Base-by-base conservation (phyloP, 2,888 invertebrate species). In the Protodeltote pygarga region DNA sequence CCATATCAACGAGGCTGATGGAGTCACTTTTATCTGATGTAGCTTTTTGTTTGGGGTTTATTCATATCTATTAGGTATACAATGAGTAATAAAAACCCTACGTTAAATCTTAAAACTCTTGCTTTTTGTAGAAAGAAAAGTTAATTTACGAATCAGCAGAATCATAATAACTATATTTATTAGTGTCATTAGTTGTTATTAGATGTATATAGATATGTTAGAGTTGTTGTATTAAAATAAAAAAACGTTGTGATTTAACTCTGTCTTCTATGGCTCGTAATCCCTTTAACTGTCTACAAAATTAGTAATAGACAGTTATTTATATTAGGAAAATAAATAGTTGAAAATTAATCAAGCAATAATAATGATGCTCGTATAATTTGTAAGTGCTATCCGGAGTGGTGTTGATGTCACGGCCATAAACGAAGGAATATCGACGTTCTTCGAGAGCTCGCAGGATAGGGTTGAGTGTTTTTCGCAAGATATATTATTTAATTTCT, bases 351-450 rank as follows among this genome's bases (percentile, higher is more conserved):
- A 45, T 25, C 10, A 17, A 11, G 35, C 35, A 24, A 37, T 37
- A 25, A 37, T 37, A 60, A 60, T 21, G 21, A n/a, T 6, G 33
- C 21, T 33, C 17, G n/a, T 29, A 24, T 17, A 38, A 52, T 38
- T 37, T 38, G 15, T 23, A 16, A 24, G 16, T 5, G 10, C 10
- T 5, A 9, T 31, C 27, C 17, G 8, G 13, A 41, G 53, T 27
- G 21, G 35, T 46, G 37, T 53, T 34, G 21, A 42, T 55, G 54
- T 55, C 59, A 65, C 39, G 35, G 41, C 24, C 60, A 63, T 50
- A 58, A 55, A 47, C 28, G 39, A 23, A 27, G 38, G 11, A 37
- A 61, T 63, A 66, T 62, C 47, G 45, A 46, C 37, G 53, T 51
- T 61, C 57, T 62, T 57, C 46, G 55, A 35, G 42, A 21, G 27